phyloP scores from a whole-genome alignment of 2,888 invertebrate genomes.

The Dermolepida albohirtum region DNA sequence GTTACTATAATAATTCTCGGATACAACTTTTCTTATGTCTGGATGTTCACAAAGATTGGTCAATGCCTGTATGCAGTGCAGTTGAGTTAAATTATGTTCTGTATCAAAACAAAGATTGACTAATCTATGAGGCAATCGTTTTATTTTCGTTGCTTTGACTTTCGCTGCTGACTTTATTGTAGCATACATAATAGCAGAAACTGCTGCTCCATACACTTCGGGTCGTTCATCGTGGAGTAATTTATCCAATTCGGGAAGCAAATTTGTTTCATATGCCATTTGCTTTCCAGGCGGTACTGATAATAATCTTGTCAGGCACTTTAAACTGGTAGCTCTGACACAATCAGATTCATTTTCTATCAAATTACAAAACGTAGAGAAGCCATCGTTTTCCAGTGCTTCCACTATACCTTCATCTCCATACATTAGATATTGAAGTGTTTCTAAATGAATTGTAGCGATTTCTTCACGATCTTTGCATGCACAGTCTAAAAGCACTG shows the following conservation, averaged over 20 bases:
- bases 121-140: slow-evolving; percentile 54
- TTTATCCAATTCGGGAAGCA: slow-evolving; percentile 57
- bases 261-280: slow-evolving; percentile 58
- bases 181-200: slow-evolving; percentile 59
- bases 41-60: slow-evolving; percentile 58
- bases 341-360: slow-evolving; percentile 7
- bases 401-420: slow-evolving; percentile 58
- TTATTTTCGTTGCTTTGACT: slow-evolving; percentile 55
- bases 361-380: slow-evolving; percentile 57
- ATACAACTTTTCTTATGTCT: slow-evolving; percentile 50
- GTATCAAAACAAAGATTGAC: slow-evolving; percentile 49
- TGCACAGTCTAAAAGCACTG: slow-evolving; percentile 57
- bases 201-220: slow-evolving; percentile 57
- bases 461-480: slow-evolving; percentile 57
- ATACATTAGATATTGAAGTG: slow-evolving; percentile 61
- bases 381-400: slow-evolving; percentile 60
- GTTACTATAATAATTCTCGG: slow-evolving; percentile 49
- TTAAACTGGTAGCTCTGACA: slow-evolving; percentile 49
- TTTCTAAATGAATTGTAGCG: slow-evolving; percentile 59
- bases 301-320: slow-evolving; percentile 59
- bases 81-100: slow-evolving; percentile 45
- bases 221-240: slow-evolving; percentile 59
- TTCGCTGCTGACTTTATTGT: slow-evolving; percentile 59
- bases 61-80: slow-evolving; percentile 53
- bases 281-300: slow-evolving; percentile 59